Base-by-base conservation (phyloP, 2,113 vertebrate species). In the Hippopotamus amphibius region DNA sequence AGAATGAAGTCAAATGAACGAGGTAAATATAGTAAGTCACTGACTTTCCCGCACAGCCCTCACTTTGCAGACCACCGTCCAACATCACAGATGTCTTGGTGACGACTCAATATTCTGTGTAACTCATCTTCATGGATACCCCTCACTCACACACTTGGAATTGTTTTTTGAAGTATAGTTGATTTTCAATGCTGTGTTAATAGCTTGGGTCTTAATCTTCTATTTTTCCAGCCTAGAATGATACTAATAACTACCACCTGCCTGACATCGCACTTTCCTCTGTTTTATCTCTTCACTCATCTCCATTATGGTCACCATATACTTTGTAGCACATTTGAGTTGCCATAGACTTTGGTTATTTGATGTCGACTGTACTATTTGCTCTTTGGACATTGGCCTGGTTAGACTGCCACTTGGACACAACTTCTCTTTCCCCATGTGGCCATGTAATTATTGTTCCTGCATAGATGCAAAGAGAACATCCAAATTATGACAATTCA, bases 61-160 rank as follows among this genome's bases (percentile, higher is more conserved):
- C 10, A 28, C 10, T 71, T 48, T 14, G 22, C 69, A 89, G 21
- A 41, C 4, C 6, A 14, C 26, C 55, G 5, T 24, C 55, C 55
- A 30, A 13, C 33, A 19, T 46, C 41, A 37, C 12, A 26, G 14
- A 2, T 33, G 0, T 50, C 48, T 46, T 30, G 8, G 5, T 33
- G 3, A 7, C 15, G n/a, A 55, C 41, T 65, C 48, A 22, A 28
- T 24, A 10, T 61, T 21, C 17, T 33, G 2, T 3, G 1, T 17
- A n/a, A 22, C 13, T 92, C 33, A 68, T 5, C 55, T 22, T 24
- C 14, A 33, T 48, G 7, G 15, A 0, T 4, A 22, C 0, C 5
- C 17, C 5, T 30, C 0, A 14, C 3, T 13, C 15, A 17, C 57
- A 55, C 0, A 7, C 15, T 2, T 65, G 9, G 6, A 41, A 21